Base-by-base conservation (phyloP, 2,113 vertebrate genomes). In the Pyrgilauda ruficollis region DNA sequence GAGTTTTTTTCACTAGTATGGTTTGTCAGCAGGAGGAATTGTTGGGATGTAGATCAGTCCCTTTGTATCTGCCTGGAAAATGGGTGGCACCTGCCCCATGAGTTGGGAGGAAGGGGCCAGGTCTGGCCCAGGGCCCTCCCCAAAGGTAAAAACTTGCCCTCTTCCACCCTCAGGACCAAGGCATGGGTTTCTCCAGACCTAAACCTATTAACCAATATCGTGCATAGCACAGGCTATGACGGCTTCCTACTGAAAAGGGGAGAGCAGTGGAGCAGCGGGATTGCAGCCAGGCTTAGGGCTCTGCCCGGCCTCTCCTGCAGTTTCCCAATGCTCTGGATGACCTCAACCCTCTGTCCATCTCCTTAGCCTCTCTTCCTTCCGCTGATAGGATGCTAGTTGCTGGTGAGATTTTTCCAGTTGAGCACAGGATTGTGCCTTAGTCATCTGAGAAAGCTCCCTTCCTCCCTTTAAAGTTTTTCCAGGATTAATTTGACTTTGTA, bases 401-500 rank as follows among this genome's bases (percentile, higher is more conserved):
- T 26, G 30, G 53, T 33, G 41, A 93, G 75, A 14, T 90, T 97
- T 93, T 98, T 95, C 97, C 97, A 94, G 68, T 52, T 66, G 67
- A 77, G 90, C 59, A 69, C 41, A 39, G 92, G 82, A 44, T 53
- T 63, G 53, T 6, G 28, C 91, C 87, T 97, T 94, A 90, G 91
- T 96, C 96, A 95, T 78, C n/a, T 33, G 68, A 91, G 90, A 82
- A 84, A 73, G 30, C n/a, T 31, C 83, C 66, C 52, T 95, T 97
- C 96, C 96, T 87, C 81, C 80, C 52, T 75, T 80, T 69, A 18
- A 73, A 84, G 92, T 83, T 96, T 96, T 96, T 97, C 96, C 92
- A 95, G 95, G 89, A 90, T 94, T 87, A 70, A 66, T 91, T 76
- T 0, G 23, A 67, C 90, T 97, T 61, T 83, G 84, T 93, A 82